Evolutionary conservation across 2,113 vertebrate species (phyloP), one percentile per base, ranked within the genome.

Genomic region (Picathartes gymnocephalus): DNA sequence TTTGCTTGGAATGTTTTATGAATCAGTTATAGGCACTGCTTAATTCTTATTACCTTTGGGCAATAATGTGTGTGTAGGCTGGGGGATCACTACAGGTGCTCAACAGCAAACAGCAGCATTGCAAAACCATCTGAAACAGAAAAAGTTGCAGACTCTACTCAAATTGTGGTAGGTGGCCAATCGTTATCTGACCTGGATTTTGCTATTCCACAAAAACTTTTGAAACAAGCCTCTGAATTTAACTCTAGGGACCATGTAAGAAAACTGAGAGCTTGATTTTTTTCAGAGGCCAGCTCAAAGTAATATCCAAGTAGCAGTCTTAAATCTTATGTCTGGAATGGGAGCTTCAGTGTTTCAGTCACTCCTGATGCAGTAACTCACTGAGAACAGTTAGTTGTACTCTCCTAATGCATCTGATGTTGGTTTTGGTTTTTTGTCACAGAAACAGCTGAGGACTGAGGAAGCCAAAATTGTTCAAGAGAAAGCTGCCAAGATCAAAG

Each of bases 401-500:
- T 58, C 30, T 70, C 9, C 54, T 95, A 60, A 79, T n/a, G 27
- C 4, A 2, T 50, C 78, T 96, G 27, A 86, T 44, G 20, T 69
- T 70, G 22, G 18, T 10, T 77, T 77, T 70, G 42, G 2, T 82
- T 72, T 88, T 96, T 69, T 96, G 88, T 90, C 28, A 60, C 97
- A 99, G 99, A 98, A 98, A 93, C 98, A 98, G 81, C 91, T 99
- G 95, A 98, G 99, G 97, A 98, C 98, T 35, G 98, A 99, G 94
- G 99, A 99, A 97, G 98, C 99, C 79, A 99, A 99, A 97, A 97
- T 97, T 54, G 98, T 99, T 95, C 99, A 99, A 97, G 99, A 99
- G 95, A 99, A 99, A 97, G 98, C 99, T 61, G 98, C 98, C 60
- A 99, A 99, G 98, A 99, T 99, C 97, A 99, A 99, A 97, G 99